Evolutionary conservation across 2,113 vertebrate genomes (phyloP), one percentile per base, ranked within the genome.

Genomic region (Antechinus flavipes): DNA sequence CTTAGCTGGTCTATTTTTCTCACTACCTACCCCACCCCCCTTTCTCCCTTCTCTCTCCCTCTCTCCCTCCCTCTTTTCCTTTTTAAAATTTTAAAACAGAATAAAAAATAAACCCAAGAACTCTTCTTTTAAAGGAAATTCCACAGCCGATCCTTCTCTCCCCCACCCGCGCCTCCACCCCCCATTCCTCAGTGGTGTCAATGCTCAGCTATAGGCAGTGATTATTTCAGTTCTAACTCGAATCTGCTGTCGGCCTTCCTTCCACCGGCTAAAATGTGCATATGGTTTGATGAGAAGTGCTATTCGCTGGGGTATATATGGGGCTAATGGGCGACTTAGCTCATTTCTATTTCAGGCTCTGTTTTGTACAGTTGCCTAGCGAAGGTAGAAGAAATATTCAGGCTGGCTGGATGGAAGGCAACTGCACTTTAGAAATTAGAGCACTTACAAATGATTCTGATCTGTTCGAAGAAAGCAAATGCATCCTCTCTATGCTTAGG

Each of bases 211-310:
- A 91, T 96, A 54, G 95, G 91, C 94, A 93, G 91, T 84, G 92
- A 96, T 97, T 96, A 94, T 97, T 97, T 98, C 97, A 94, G 89
- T 95, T 93, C 47, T 95, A 91, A 96, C 97, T 96, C 89, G 93
- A 95, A 96, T 96, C 96, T 97, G 92, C 54, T 97, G 94, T 95
- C 97, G 94, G 97, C 46, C 97, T 96, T 96, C 91, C 92, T 97
- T 97, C 53, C 0, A 58, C 94, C 25, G 35, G 93, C 91, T 95
- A 52, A 54, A 96, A 10, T 93, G 96, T 95, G 61, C 95, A 96
- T 93, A 95, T 93, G 93, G 96, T 94, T 96, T 98, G 95, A 93
- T 14, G 0, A 97, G 92, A 89, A 42, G n/a, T 84, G n/a, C n/a
- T 92, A 76, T 93, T 98, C 91, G 96, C 91, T 58, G 92, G 95